phyloP scores from a whole-genome alignment of 2,113 vertebrate species.

The Passer montanus region DNA sequence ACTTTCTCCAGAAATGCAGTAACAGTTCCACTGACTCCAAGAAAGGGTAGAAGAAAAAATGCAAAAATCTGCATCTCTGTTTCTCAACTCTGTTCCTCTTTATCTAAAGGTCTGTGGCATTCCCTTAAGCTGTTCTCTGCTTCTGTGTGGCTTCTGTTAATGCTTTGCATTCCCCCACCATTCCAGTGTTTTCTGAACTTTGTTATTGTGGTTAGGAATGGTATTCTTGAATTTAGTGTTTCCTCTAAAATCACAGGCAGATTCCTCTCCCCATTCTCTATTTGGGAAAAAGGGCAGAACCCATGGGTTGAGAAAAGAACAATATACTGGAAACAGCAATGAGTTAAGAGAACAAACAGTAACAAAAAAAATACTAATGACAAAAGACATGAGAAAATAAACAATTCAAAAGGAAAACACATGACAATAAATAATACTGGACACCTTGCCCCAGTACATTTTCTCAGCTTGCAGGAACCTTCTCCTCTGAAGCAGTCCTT shows the following conservation, averaged over 20 bases:
- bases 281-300: neutral
- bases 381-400: neutral
- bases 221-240: neutral
- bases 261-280: neutral
- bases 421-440: fast-evolving
- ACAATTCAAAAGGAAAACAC: fast-evolving
- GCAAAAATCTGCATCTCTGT: neutral
- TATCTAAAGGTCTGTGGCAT: neutral
- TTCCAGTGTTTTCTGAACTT: neutral
- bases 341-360: neutral
- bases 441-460: neutral
- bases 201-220: neutral
- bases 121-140: neutral
- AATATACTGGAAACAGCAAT: neutral
- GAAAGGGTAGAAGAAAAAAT: neutral
- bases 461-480: neutral
- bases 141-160: neutral
- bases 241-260: neutral
- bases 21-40: neutral
- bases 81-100: neutral
- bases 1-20: neutral
- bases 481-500: neutral
- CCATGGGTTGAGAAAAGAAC: neutral
- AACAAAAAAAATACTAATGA: neutral
- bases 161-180: neutral